These are phyloP conservation scores for Nezara viridula DNA, from an alignment of 2,888 invertebrate genomes.

Conservation along the genomic window DNA sequence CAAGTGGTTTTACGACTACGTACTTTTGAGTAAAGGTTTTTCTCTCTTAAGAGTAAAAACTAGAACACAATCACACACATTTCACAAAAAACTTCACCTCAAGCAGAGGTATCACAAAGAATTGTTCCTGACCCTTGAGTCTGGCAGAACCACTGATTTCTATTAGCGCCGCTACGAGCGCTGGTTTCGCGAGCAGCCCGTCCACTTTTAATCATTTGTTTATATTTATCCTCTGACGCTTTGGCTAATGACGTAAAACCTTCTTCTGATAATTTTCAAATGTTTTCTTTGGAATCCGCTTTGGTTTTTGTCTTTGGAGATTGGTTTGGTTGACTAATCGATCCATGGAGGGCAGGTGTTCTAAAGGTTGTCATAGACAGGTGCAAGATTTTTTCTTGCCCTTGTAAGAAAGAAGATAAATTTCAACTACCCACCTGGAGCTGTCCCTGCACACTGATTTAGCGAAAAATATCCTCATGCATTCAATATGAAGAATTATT, in stretches of 20 bases:
- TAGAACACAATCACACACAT: slow-evolving; percentile 10
- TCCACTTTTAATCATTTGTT: slow-evolving; percentile 32
- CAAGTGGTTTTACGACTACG: background rate
- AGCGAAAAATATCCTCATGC: background rate
- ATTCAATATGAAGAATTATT: background rate
- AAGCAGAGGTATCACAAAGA: slow-evolving; percentile 27
- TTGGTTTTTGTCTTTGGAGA: background rate
- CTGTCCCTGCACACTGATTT: slow-evolving; percentile 34
- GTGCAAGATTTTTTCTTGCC: slow-evolving; percentile 39
- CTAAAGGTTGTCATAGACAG: background rate
- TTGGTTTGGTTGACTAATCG: background rate
- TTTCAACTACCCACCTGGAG: background rate
- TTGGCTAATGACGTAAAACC: slow-evolving; percentile 21
- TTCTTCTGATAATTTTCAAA: background rate
- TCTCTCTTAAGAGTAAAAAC: background rate
- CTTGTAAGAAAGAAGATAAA: slow-evolving; percentile 49
- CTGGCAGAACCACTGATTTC: slow-evolving; percentile 31
- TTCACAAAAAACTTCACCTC: slow-evolving; percentile 13
- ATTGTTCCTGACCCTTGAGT: slow-evolving; percentile 18
- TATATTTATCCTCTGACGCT: slow-evolving; percentile 26
- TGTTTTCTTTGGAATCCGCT: background rate
- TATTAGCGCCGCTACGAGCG: background rate
- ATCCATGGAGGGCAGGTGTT: slow-evolving; percentile 21
- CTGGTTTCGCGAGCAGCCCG: slow-evolving; percentile 1
- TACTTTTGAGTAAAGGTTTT: slow-evolving; percentile 20